These are phyloP conservation scores for Discoglossus pictus DNA, from an alignment of 2,797 vertebrate genomes.

Conservation along the genomic window DNA sequence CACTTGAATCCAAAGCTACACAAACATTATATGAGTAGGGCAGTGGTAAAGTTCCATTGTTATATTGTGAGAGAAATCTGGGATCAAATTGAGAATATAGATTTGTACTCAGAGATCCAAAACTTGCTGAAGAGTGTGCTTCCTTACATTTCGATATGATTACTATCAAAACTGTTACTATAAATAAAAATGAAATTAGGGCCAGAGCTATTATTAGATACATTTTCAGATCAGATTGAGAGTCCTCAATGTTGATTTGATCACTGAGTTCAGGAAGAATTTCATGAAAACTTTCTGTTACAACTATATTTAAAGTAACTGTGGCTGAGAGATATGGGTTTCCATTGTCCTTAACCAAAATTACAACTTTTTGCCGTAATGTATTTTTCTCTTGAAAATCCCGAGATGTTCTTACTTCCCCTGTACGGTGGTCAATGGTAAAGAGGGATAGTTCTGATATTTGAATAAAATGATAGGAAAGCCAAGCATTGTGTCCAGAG, in stretches of 20 bases:
- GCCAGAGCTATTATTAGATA: constrained; percentile 51
- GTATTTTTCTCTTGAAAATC: constrained; percentile 55
- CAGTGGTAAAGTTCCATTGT: constrained; percentile 42
- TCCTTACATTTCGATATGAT: neutral
- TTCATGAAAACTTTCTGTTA: constrained; percentile 39
- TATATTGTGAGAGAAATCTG: constrained; percentile 41
- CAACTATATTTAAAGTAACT: constrained; percentile 19
- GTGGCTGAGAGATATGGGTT: constrained; percentile 31
- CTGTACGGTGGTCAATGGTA: constrained; percentile 54
- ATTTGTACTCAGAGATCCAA: constrained; percentile 27
- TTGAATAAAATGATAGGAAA: constrained; percentile 57
- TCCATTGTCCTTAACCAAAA: constrained; percentile 43
- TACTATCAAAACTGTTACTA: constrained; percentile 40
- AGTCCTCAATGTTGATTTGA: neutral
- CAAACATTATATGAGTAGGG: constrained; percentile 57
- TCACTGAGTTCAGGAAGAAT: constrained; percentile 45
- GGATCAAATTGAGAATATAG: constrained; percentile 37
- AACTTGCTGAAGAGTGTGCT: neutral
- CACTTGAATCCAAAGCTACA: constrained; percentile 43
- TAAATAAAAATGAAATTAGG: constrained; percentile 53
- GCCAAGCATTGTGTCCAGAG: constrained; percentile 61
- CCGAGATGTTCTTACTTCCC: constrained; percentile 45
- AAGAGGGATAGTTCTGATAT: constrained; percentile 49
- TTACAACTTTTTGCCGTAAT: constrained; percentile 33
- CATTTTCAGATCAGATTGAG: neutral